Conservation (phyloP, 2,888 invertebrate species). For the Pheosia tremula region DNA sequence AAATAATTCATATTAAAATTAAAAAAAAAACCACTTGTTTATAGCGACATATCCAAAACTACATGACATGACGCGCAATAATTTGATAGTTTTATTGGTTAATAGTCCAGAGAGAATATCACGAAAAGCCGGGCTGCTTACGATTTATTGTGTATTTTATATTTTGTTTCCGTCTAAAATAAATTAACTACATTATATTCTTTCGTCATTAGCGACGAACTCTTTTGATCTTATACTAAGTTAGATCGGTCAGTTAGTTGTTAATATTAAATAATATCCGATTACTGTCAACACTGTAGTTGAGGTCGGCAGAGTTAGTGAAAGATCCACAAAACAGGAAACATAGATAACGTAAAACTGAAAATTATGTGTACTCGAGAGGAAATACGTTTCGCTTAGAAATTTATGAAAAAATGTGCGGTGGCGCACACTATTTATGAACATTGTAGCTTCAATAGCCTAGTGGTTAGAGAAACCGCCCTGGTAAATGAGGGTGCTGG, state of each 20-base stretch:
- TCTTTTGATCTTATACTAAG: slow-evolving; percentile 45
- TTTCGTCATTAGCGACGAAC: slow-evolving; percentile 35
- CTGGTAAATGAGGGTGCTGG: too few species aligned
- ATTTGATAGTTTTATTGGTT: slow-evolving; percentile 80
- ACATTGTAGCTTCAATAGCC: slow-evolving; percentile 8
- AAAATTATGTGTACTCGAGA: slow-evolving; percentile 28
- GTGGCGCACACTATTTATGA: slow-evolving; percentile 25
- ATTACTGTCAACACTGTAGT: slow-evolving; percentile 42
- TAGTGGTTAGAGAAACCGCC: too few species aligned
- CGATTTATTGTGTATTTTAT: slow-evolving; percentile 74
- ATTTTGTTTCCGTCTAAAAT: slow-evolving; percentile 72
- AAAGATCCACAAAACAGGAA: slow-evolving; percentile 30
- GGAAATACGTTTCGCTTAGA: slow-evolving; percentile 33
- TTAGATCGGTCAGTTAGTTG: slow-evolving; percentile 41
- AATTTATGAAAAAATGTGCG: slow-evolving; percentile 23
- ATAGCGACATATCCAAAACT: slow-evolving; percentile 60
- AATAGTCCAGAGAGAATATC: slow-evolving; percentile 58
- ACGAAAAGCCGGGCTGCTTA: slow-evolving; percentile 62
- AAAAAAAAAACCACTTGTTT: slow-evolving; percentile 66
- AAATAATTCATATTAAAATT: slow-evolving; percentile 59
- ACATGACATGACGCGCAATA: slow-evolving; percentile 67
- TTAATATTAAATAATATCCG: slow-evolving; percentile 45
- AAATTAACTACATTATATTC: slow-evolving; percentile 46
- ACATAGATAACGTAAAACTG: slow-evolving; percentile 30
- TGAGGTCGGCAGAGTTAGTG: slow-evolving; percentile 27